phyloP scores from a whole-genome alignment of 2,888 invertebrate species.

The Polydrusus tereticollis region DNA sequence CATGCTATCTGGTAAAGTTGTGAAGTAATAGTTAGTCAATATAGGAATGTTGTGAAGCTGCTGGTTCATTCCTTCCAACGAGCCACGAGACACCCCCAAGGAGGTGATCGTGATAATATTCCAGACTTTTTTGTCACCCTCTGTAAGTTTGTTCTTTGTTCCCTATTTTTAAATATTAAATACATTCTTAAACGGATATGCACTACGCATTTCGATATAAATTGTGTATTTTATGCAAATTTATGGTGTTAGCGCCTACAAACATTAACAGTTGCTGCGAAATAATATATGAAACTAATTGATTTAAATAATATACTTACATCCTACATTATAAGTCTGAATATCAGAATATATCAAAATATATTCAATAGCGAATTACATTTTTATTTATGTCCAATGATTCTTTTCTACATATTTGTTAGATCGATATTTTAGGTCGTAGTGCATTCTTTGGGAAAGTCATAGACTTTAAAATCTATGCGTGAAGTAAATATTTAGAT shows the following conservation, averaged over 20 bases:
- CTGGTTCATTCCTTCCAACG: no score
- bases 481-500: no score
- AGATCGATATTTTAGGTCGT: slow-evolving; percentile 28
- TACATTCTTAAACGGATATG: neutral
- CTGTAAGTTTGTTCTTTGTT: neutral
- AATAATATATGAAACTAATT: slow-evolving; percentile 16
- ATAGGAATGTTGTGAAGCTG: no score
- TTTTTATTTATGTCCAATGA: neutral
- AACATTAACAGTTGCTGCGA: slow-evolving; percentile 16
- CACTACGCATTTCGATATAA: slow-evolving; percentile 7
- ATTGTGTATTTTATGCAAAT: slow-evolving; percentile 17
- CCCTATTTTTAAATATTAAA: slow-evolving; percentile 5
- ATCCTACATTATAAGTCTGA: slow-evolving; percentile 19
- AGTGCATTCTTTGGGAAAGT: neutral
- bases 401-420: slow-evolving; percentile 26
- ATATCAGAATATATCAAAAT: neutral
- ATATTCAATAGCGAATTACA: neutral
- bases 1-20: no score
- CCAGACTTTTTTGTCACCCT: neutral
- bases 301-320: slow-evolving; percentile 22
- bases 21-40: no score
- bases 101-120: no score
- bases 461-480: no score
- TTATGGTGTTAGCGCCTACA: slow-evolving; percentile 17
- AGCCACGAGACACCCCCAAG: no score